These are phyloP conservation scores for Myrmecophaga tridactyla DNA, from an alignment of 2,113 vertebrate species.

Conservation along the genomic window DNA sequence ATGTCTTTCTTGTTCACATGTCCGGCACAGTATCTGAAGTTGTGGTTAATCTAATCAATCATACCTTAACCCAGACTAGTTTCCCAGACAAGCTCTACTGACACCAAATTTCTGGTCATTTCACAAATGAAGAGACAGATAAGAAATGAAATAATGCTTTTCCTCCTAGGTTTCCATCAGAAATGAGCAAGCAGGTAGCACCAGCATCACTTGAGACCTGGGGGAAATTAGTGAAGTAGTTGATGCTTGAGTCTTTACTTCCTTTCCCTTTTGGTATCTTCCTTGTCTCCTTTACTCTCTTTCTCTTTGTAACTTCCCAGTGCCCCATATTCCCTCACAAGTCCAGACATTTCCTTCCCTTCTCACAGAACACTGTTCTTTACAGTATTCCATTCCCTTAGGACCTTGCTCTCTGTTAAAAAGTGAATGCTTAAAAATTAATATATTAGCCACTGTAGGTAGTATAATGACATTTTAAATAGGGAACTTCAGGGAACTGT, in stretches of 20 bases:
- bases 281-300: not conserved
- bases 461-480: slow-evolving; percentile 8
- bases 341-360: slow-evolving; percentile 42
- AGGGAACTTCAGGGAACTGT: not conserved
- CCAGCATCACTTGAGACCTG: not conserved
- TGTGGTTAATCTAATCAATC: not conserved
- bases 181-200: not conserved
- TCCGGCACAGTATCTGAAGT: no score
- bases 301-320: not conserved
- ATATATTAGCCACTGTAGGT: not conserved
- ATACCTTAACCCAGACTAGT: slow-evolving; percentile 4
- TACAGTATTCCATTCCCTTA: slow-evolving; percentile 19
- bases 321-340: not conserved
- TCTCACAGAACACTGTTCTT: not conserved
- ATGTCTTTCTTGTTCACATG: not conserved
- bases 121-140: slow-evolving; percentile 60
- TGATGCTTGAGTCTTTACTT: not conserved
- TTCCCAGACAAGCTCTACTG: not conserved
- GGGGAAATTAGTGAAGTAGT: not conserved
- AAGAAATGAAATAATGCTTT: not conserved
- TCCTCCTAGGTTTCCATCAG: not conserved
- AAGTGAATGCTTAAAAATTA: slow-evolving; percentile 8
- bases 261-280: slow-evolving; percentile 30
- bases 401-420: slow-evolving; percentile 18
- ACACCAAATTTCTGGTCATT: slow-evolving; percentile 38